Percentiles rank a stretch among this genome's conserved stretches.
These are phyloP conservation scores for Microdon myrmicae DNA, from an alignment of 2,888 invertebrate species.

Conservation along the genomic window DNA sequence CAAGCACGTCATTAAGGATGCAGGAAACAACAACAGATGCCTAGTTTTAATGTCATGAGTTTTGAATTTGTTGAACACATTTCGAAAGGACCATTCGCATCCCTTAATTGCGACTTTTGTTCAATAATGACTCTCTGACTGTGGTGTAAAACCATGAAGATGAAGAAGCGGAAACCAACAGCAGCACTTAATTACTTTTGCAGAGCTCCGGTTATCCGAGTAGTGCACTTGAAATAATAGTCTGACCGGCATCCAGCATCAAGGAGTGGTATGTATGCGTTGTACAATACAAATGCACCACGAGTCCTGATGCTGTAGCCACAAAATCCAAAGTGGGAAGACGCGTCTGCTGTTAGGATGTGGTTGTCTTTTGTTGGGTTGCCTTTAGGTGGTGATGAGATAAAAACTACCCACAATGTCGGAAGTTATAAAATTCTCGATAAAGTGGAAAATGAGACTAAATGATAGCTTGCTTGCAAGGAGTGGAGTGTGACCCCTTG, in stretches of 20 bases:
- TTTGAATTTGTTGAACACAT: no score
- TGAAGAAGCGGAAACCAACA: slow-evolving; percentile 3
- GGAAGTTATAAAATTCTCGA: slow-evolving; percentile 47
- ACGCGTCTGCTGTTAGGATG: no score
- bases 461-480: background rate
- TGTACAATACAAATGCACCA: slow-evolving; percentile 38
- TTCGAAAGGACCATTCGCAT: no score
- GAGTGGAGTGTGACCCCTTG: background rate
- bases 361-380: no score
- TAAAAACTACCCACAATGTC: slow-evolving; percentile 39
- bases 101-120: slow-evolving; percentile 28
- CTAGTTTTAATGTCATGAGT: no score
- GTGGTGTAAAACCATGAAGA: background rate
- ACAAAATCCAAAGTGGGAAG: background rate
- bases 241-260: slow-evolving; percentile 11
- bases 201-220: slow-evolving; percentile 35
- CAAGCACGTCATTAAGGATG: no score
- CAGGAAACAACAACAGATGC: no score
- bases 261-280: slow-evolving; percentile 3
- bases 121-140: slow-evolving; percentile 8
- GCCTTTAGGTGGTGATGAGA: slow-evolving; percentile 5
- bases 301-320: background rate
- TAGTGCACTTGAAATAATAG: slow-evolving; percentile 36
- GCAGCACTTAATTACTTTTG: slow-evolving; percentile 42
- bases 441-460: slow-evolving; percentile 7